A percentile compares a stretch with the other conserved stretches of the same genome.
Conservation (phyloP, 2,888 invertebrate species). For the Acleris laterana region DNA sequence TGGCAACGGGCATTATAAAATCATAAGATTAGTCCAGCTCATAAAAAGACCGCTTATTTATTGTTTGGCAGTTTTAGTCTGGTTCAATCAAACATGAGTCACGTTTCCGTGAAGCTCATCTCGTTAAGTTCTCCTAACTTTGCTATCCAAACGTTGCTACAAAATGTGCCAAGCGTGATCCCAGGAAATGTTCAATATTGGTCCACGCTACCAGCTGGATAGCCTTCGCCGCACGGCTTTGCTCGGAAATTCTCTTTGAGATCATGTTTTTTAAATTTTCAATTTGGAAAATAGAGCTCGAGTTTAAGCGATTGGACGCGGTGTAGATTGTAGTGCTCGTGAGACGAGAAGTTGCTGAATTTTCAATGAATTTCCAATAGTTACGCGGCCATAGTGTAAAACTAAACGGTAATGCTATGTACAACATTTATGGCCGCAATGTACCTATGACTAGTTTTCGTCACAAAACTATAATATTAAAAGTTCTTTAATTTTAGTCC, state of each 20-base stretch:
- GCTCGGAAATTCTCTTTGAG: constrained; percentile 55
- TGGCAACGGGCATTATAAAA: too few species aligned
- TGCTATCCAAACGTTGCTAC: background rate
- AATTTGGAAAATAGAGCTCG: constrained; percentile 35
- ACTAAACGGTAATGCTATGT: too few species aligned
- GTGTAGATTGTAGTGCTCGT: constrained; percentile 19
- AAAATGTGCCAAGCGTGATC: constrained; percentile 41
- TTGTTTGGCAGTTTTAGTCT: too few species aligned
- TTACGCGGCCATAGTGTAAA: too few species aligned
- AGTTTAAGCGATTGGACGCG: constrained; percentile 31
- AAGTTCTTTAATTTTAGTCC: too few species aligned
- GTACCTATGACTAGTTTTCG: too few species aligned
- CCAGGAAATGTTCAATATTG: constrained; percentile 56
- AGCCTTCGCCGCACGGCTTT: constrained; percentile 42
- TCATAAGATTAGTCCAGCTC: too few species aligned
- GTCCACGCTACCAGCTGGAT: constrained; percentile 47
- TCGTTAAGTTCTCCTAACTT: background rate
- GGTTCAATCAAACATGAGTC: too few species aligned
- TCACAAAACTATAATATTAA: too few species aligned
- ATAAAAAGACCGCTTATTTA: too few species aligned
- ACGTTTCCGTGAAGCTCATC: too few species aligned
- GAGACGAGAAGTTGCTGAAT: background rate
- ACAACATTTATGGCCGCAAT: too few species aligned
- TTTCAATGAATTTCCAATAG: background rate
- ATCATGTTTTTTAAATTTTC: constrained; percentile 40